phyloP scores from a whole-genome alignment of 2,113 vertebrate species.

The Alligator sinensis region DNA sequence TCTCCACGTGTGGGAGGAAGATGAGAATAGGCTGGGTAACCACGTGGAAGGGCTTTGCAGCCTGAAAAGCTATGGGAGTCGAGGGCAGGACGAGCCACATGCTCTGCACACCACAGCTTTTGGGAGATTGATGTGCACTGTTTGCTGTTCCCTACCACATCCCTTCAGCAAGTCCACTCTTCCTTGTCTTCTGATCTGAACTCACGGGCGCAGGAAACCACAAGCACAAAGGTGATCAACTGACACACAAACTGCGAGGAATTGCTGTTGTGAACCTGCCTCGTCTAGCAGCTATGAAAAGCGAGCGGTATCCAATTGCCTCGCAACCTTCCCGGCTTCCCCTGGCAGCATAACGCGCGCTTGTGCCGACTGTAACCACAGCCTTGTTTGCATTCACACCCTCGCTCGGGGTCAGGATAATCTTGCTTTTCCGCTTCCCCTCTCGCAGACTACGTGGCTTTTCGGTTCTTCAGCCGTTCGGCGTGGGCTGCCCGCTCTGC shows the following conservation, averaged over 20 bases:
- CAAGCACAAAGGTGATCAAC: not conserved
- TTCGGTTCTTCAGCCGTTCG: constrained; percentile 23
- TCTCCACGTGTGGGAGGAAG: not conserved
- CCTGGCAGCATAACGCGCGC: not conserved
- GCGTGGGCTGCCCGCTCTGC: constrained; percentile 14
- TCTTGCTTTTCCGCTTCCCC: not conserved
- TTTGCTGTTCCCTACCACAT: not conserved
- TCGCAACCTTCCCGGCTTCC: not conserved
- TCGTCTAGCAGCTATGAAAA: not conserved
- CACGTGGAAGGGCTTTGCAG: not conserved
- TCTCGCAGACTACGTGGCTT: constrained; percentile 43
- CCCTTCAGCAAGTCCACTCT: too few species aligned
- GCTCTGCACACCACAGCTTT: not conserved
- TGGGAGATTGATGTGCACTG: not conserved
- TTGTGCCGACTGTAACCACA: not conserved
- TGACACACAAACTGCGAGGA: not conserved
- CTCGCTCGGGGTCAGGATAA: constrained; percentile 14
- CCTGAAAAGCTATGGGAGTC: not conserved
- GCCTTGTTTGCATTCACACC: not conserved
- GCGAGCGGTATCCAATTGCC: not conserved
- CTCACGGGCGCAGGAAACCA: not conserved
- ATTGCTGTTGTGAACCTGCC: not conserved
- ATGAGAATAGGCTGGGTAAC: not conserved
- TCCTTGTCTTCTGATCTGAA: too few species aligned
- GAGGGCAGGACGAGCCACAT: too few species aligned